Evolutionary conservation across 2,888 invertebrate species (phyloP), one percentile per base, ranked within the genome.

Genomic region (Habroteleia sp.): DNA sequence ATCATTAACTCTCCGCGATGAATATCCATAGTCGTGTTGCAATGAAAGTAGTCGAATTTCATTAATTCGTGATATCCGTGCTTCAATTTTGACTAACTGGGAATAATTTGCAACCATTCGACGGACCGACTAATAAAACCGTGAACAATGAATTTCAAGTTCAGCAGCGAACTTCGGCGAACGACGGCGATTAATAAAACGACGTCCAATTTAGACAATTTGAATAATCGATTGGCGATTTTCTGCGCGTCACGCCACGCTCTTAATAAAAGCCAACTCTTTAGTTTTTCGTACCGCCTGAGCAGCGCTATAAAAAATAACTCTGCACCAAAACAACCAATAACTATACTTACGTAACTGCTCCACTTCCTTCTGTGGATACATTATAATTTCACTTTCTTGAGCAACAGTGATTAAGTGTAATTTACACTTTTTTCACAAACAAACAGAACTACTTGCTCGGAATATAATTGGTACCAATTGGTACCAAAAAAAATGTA

Each of bases 341-440:
- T 10, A 20, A 2, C 20, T 3, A 20, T n/a, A 14, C 29, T 66
- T 66, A 44, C 65, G 20, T 46, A 66, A 66, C 27, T 39, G 65
- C 42, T 44, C 54, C 31, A 44, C 46, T 54, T 66, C n/a, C n/a
- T 52, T 66, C 46, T 23, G 11, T 31, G 63, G 39, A 37, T 27
- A 39, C 31, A 27, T 37, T 54, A 37, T 56, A 66, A 66, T 66
- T 63, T 56, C 46, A 20, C 46, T 56, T 23, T 7, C 33, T 54
- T 41, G 33, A 2, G 56, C 39, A 68, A 50, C 7, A 58, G 25
- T 13, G 58, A 68, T 58, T 68, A 68, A 68, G 48, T 58, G 48
- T 11, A 68, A 68, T 68, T 58, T 68, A 33, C 68, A 58, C 56
- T 56, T 68, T 56, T 68, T 48, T 56, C 54, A 10, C 39, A 23